A percentile compares a stretch with the other conserved stretches of the same genome.
phyloP scores from a whole-genome alignment of 2,797 vertebrate species.

The Euthynnus affinis region DNA sequence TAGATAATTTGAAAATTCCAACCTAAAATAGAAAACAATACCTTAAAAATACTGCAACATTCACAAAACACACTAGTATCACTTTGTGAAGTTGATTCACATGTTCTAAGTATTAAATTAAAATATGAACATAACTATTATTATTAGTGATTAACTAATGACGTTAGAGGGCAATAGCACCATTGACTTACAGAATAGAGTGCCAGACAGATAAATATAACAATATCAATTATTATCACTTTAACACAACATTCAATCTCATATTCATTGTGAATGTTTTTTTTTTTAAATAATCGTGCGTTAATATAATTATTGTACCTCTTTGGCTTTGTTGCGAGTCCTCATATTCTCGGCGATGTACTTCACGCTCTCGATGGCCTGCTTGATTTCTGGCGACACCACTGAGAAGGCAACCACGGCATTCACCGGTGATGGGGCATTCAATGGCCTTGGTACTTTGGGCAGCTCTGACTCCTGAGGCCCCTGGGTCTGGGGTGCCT shows the following conservation, averaged over 20 bases:
- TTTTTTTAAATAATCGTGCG: background rate
- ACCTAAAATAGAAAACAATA: too few species aligned
- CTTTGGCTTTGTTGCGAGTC: constrained; percentile 92
- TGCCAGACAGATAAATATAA: too few species aligned
- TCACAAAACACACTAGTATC: too few species aligned
- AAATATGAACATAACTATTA: too few species aligned
- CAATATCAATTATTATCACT: background rate
- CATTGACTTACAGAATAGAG: too few species aligned
- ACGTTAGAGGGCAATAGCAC: too few species aligned
- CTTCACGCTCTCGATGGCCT: constrained; percentile 90
- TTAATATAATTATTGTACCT: constrained; percentile 79
- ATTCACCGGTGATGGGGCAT: constrained; percentile 82
- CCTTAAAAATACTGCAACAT: too few species aligned
- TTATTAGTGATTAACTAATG: background rate
- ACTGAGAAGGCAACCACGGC: constrained; percentile 83
- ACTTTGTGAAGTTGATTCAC: too few species aligned
- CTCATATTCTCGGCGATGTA: constrained; percentile 96
- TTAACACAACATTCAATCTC: background rate
- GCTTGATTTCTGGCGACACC: constrained; percentile 89
- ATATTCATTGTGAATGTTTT: background rate
- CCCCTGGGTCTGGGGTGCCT: constrained; percentile 66
- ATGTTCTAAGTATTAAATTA: too few species aligned
- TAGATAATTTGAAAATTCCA: too few species aligned
- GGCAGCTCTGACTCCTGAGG: constrained; percentile 71
- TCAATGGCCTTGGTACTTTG: constrained; percentile 75